These are phyloP conservation scores for Creontiades dilutus DNA, from an alignment of 2,888 invertebrate species.

Conservation along the genomic window DNA sequence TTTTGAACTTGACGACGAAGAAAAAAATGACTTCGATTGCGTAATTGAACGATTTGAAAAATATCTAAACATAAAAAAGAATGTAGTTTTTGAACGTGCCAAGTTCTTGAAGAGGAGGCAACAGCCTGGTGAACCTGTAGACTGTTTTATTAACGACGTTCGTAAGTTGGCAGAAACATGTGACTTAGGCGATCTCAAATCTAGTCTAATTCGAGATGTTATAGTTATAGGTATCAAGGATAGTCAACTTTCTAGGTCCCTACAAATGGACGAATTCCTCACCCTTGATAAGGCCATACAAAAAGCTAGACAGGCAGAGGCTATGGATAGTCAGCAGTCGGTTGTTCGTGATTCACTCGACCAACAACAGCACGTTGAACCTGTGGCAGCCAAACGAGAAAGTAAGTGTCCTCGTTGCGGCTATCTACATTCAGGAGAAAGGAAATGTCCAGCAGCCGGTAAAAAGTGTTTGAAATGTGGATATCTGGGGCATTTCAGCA, in stretches of 20 bases:
- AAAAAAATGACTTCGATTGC: not conserved
- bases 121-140: not conserved
- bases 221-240: not conserved
- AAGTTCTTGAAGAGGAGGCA: not conserved
- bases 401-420: not conserved
- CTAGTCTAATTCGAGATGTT: not conserved
- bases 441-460: not conserved
- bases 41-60: not conserved
- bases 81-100: not conserved
- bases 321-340: constrained; percentile 15
- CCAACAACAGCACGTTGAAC: not conserved
- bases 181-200: not conserved
- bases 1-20: not conserved
- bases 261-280: not conserved
- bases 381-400: not conserved
- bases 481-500: not conserved
- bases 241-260: not conserved
- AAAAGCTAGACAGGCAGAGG: not conserved
- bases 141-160: not conserved
- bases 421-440: not conserved
- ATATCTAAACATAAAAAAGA: not conserved
- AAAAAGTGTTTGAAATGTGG: not conserved
- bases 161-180: not conserved
- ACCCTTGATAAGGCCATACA: not conserved
- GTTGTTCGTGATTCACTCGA: not conserved